A percentile compares a stretch with the other conserved stretches of the same genome.
Conservation (phyloP, 2,888 invertebrate species). For the Drosophila cognata region DNA sequence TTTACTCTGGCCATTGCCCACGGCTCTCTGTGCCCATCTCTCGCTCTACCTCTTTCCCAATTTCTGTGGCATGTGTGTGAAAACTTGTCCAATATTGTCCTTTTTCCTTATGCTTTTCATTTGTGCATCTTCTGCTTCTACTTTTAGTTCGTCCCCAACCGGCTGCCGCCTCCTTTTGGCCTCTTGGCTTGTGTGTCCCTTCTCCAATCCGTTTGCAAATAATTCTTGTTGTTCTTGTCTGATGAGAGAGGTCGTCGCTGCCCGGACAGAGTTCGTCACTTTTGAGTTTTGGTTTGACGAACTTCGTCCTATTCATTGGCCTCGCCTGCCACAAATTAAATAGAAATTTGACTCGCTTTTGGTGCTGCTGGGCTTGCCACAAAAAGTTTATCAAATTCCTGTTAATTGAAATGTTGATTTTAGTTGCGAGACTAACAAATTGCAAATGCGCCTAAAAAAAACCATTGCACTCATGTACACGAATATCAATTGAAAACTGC, state of each 20-base stretch:
- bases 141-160: constrained; percentile 27
- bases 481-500: constrained; percentile 19
- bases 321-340: constrained; percentile 44
- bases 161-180: constrained; percentile 28
- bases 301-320: constrained; percentile 57
- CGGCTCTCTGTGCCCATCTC: neutral
- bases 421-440: constrained; percentile 49
- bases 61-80: constrained; percentile 51
- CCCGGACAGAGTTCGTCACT: constrained; percentile 69
- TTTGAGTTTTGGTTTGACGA: constrained; percentile 73
- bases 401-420: constrained; percentile 75
- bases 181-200: constrained; percentile 42
- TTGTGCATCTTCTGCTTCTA: constrained; percentile 73
- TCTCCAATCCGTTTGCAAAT: constrained; percentile 33
- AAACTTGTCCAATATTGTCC: constrained; percentile 78
- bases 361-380: constrained; percentile 26
- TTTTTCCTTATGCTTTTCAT: constrained; percentile 78
- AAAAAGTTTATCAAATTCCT: constrained; percentile 64
- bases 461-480: neutral
- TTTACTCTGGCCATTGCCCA: constrained; percentile 16
- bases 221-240: constrained; percentile 53
- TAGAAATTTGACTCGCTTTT: constrained; percentile 50
- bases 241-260: constrained; percentile 56
- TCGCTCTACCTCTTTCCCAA: constrained; percentile 16
- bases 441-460: constrained; percentile 21